Evolutionary conservation across 2,113 vertebrate species (phyloP), one percentile per base, ranked within the genome.

Genomic region (Thamnaconus septentrionalis): DNA sequence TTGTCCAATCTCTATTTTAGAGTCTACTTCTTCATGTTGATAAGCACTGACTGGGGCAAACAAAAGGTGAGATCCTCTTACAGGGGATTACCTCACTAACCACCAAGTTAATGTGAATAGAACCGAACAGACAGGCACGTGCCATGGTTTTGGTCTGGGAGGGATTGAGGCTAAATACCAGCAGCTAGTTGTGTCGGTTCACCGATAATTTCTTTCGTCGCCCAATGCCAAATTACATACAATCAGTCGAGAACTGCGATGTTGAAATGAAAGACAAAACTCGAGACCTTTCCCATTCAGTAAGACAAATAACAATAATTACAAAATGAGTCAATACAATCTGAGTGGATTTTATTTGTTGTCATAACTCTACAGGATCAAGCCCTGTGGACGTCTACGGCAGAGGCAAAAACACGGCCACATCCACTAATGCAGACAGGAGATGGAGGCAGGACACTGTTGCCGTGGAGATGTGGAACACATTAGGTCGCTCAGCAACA

Each of bases 401-500:
- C 39, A 45, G 5, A 39, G 3, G 8, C 11, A 40, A 70, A 68
- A 50, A 11, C 75, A 79, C 49, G 41, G 31, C 7, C 40, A 40
- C 61, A 68, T 73, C 75, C 59, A 66, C 56, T 59, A 51, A 68
- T 65, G 59, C 41, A 47, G 58, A 62, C 71, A 84, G 72, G 85
- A 89, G 83, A 81, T 80, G 73, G 83, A 90, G 78, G 81, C 80
- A 85, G 83, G 86, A 69, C 82, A 86, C 78, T 61, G 91, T 93
- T 91, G 88, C 88, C 77, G 73, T 88, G 88, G 90, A 82, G 79
- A 93, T 81, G 40, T 53, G 73, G 59, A 86, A 86, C 83, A 85
- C 84, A 85, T 83, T 73, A 57, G 81, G 89, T 91, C 79, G 84
- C 90, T 85, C 66, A 69, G 90, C 89, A 93, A 93, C 91, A 89